Evolutionary conservation across 2,888 invertebrate genomes (phyloP).

Genomic region (Leptarthrus brevirostris): DNA sequence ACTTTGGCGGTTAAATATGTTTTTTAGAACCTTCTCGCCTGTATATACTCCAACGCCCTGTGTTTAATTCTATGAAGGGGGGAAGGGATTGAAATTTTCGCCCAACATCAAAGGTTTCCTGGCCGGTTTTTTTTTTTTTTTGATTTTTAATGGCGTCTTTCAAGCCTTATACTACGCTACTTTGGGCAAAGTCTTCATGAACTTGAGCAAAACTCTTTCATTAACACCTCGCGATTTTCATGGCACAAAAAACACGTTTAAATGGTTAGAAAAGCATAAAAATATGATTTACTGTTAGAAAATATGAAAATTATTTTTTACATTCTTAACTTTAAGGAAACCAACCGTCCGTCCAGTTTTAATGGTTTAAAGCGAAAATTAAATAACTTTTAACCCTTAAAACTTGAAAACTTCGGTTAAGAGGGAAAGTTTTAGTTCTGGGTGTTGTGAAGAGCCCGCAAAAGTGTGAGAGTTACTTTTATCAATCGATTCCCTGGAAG

Average conservation of each 20-base stretch:
- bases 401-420: too few species aligned
- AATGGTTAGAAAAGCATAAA: neutral
- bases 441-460: too few species aligned
- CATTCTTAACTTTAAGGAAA: neutral
- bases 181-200: conserved; percentile 31
- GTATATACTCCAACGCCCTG: neutral
- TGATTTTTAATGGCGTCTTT: conserved; percentile 14
- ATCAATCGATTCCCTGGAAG: too few species aligned
- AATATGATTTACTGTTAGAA: conserved; percentile 28
- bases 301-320: conserved; percentile 30
- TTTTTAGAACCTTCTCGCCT: conserved; percentile 4
- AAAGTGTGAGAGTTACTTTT: too few species aligned
- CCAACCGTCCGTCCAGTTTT: conserved; percentile 10
- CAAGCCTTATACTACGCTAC: conserved; percentile 8
- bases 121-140: neutral
- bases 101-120: conserved; percentile 29
- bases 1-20: conserved; percentile 32
- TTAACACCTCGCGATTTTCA: conserved; percentile 30
- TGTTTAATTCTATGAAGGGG: neutral
- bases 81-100: conserved; percentile 12
- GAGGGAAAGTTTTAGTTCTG: neutral
- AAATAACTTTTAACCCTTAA: conserved; percentile 13
- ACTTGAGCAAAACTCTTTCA: conserved; percentile 39
- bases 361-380: conserved; percentile 10
- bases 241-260: neutral